These are phyloP conservation scores for Halcyon leucocephala DNA, from an alignment of 2,797 vertebrate species.

Conservation along the genomic window DNA sequence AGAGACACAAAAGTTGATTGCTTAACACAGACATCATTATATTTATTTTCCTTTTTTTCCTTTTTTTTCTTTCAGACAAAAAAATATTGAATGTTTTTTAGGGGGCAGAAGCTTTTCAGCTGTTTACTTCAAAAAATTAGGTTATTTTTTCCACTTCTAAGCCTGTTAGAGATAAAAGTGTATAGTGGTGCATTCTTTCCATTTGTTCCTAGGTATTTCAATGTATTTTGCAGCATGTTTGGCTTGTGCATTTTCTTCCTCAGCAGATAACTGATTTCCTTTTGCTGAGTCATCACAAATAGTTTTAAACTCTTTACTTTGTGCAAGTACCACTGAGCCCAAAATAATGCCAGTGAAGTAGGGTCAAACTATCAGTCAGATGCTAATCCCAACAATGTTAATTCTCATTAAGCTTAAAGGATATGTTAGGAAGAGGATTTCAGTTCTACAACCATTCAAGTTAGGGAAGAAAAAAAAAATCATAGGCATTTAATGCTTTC, in stretches of 20 bases:
- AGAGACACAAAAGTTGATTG: not conserved
- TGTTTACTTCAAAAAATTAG: not conserved
- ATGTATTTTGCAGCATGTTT: not conserved
- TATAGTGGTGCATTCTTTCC: not conserved
- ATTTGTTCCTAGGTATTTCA: not conserved
- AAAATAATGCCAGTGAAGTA: not conserved
- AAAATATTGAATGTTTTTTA: not conserved
- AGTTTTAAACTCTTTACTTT: not conserved
- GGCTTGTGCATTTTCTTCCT: not conserved
- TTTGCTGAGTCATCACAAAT: conserved; percentile 31
- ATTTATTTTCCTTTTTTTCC: not conserved
- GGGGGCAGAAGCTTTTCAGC: not conserved
- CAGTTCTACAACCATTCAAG: not conserved
- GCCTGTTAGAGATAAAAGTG: not conserved
- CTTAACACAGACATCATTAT: not conserved
- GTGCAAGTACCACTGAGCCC: not conserved
- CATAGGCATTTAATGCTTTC: not conserved
- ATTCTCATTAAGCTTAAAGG: not conserved
- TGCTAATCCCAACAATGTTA: not conserved
- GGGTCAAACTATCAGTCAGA: conserved; percentile 18
- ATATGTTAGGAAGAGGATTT: not conserved
- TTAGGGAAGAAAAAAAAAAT: not conserved
- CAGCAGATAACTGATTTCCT: not conserved
- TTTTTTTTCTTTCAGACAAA: not conserved
- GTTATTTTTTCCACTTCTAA: not conserved